Evolutionary conservation across 2,797 vertebrate genomes (phyloP), one percentile per base, ranked within the genome.

Genomic region (Tympanoctomys barrerae): DNA sequence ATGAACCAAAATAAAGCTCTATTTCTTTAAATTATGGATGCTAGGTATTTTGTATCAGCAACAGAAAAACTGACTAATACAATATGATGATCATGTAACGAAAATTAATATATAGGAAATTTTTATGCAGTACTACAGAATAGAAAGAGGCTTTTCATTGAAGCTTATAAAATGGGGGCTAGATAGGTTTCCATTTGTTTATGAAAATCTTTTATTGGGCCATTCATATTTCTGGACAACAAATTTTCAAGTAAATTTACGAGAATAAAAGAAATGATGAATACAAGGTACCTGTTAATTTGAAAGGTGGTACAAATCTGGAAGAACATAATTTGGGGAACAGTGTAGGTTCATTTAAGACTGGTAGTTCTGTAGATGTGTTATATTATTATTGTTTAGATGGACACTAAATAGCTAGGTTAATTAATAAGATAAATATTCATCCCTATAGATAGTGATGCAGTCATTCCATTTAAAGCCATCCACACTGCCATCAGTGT

Each of bases 221-320:
- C 83, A 42, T 28, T 10, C 73, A 61, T 80, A 87, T 90, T 87
- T 42, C 4, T 92, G 14, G 4, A 85, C 70, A 94, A 13, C 5
- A 77, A 84, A 92, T 49, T 90, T 89, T 84, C 13, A 90, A 57
- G 46, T 82, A 87, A 83, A 90, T 87, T 79, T 64, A 83, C 19
- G 22, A 80, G 94, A 94, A 71, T 52, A 77, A 83, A 94, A 91
- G 2, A 18, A 49, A 39, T 92, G 24, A 49, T 81, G 36, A 92
- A 12, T 4, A 85, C 6, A 83, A 66, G 26, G 26, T 92, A 80
- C 28, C 46, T 90, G 33, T 52, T 87, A 77, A 70, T 92, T 95
- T 75, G 36, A 83, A 64, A 94, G 33, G 26, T 57, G 12, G 2
- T 61, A 21, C 16, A 89, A 36, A 7, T 26, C 61, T 8, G 87